Conservation (phyloP, 2,888 invertebrate genomes). For the Congeria kusceri region DNA sequence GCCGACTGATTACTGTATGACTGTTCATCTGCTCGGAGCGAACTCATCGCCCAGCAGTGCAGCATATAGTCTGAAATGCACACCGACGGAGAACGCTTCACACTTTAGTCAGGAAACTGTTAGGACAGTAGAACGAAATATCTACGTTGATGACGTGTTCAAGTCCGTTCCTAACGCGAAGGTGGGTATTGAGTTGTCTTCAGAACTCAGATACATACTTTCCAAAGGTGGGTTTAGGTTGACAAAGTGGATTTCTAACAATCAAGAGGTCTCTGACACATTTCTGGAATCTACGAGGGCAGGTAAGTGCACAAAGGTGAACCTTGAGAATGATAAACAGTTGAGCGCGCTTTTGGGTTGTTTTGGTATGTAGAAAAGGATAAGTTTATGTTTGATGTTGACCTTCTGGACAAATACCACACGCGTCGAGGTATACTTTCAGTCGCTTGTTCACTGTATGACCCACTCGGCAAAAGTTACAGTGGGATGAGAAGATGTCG, state of each 20-base stretch:
- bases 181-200: conserved; percentile 2
- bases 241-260: conserved; percentile 40
- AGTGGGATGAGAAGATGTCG: conserved; percentile 61
- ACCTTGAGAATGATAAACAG: background rate
- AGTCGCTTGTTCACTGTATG: conserved; percentile 60
- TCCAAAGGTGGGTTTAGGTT: conserved; percentile 27
- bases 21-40: conserved; percentile 46
- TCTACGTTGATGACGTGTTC: conserved; percentile 42
- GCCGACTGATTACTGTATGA: conserved; percentile 16
- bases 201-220: conserved; percentile 3
- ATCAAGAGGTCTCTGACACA: conserved; percentile 24
- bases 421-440: conserved; percentile 56
- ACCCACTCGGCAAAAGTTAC: conserved; percentile 57
- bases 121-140: conserved; percentile 10
- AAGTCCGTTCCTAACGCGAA: background rate
- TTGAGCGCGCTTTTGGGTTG: conserved; percentile 47
- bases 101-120: too few relatives aligned
- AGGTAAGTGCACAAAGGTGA: background rate
- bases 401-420: conserved; percentile 14
- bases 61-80: conserved; percentile 31
- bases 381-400: conserved; percentile 42
- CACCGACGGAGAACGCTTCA: background rate
- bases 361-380: conserved; percentile 58
- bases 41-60: conserved; percentile 44
- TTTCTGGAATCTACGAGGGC: conserved; percentile 33